Evolutionary conservation across 2,797 vertebrate species (phyloP).

Genomic region (Okamejei kenojei): DNA sequence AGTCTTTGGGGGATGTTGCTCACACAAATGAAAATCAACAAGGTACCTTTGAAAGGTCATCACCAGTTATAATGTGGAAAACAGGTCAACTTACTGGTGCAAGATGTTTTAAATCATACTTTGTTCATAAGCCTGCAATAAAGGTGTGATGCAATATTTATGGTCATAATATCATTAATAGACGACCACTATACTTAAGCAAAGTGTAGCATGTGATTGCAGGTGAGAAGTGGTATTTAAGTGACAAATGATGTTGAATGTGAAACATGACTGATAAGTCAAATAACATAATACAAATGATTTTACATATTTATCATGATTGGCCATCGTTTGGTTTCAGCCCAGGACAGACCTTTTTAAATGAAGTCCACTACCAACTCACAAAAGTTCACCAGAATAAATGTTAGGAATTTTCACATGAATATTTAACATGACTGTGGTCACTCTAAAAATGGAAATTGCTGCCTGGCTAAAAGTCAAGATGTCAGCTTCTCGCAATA

Average conservation of each 20-base stretch:
- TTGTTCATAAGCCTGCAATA: not conserved
- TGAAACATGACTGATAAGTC: not conserved
- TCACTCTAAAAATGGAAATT: constrained; percentile 20
- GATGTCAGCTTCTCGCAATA: not conserved
- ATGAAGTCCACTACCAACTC: not conserved
- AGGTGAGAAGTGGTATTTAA: not conserved
- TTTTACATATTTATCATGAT: not conserved
- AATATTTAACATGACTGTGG: constrained; percentile 22
- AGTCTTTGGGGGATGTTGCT: too few species aligned
- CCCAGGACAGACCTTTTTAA: not conserved
- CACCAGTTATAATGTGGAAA: too few species aligned
- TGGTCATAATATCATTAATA: not conserved
- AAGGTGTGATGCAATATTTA: not conserved
- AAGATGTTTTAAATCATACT: not conserved
- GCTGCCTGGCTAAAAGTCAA: not conserved
- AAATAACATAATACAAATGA: not conserved
- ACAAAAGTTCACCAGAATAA: not conserved
- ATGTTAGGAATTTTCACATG: constrained; percentile 22
- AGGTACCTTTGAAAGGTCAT: too few species aligned
- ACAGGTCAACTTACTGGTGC: not conserved
- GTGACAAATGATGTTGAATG: not conserved
- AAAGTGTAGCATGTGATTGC: not conserved
- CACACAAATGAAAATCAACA: too few species aligned
- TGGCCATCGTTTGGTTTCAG: not conserved
- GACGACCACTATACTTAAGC: not conserved